Percentiles rank a stretch among this genome's conserved stretches.
Conservation (phyloP, 2,888 invertebrate genomes). For the Epicampocera succincta region DNA sequence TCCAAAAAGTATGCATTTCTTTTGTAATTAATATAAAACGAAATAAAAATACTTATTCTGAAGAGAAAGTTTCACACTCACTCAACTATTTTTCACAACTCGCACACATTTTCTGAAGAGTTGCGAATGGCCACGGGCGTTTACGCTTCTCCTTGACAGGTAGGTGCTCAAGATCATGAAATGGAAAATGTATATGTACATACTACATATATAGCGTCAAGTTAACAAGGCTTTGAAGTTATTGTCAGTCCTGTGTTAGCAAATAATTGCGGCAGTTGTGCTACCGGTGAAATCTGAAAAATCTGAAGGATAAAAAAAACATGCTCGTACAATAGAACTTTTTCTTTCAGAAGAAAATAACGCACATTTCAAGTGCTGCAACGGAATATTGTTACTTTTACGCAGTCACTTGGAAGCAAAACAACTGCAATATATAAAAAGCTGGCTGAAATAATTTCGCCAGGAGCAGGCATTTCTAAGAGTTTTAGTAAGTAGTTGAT, state of each 20-base stretch:
- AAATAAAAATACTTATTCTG: slow-evolving; percentile 38
- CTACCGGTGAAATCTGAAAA: slow-evolving; percentile 5
- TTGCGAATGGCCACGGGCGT: slow-evolving; percentile 17
- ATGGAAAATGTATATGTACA: slow-evolving; percentile 43
- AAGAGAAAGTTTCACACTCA: slow-evolving; percentile 54
- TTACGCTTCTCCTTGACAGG: slow-evolving; percentile 46
- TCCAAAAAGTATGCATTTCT: slow-evolving; percentile 36
- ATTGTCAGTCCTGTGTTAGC: slow-evolving; percentile 12
- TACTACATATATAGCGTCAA: too few relatives aligned
- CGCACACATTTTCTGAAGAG: slow-evolving; percentile 13
- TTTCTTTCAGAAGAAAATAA: slow-evolving; percentile 8
- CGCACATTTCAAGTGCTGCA: slow-evolving; percentile 39
- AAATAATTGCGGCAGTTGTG: not conserved
- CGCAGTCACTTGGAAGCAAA: not conserved
- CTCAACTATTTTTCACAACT: slow-evolving; percentile 42
- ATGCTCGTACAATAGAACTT: slow-evolving; percentile 47
- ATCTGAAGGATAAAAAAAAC: slow-evolving; percentile 28
- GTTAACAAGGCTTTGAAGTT: slow-evolving; percentile 59
- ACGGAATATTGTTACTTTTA: slow-evolving; percentile 48
- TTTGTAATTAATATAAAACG: slow-evolving; percentile 41
- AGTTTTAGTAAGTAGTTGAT: too few relatives aligned
- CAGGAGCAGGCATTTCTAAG: too few relatives aligned
- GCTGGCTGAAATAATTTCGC: too few relatives aligned
- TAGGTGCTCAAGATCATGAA: slow-evolving; percentile 14
- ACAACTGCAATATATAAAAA: too few relatives aligned